Percentiles rank a stretch among this genome's conserved stretches.
phyloP scores from a whole-genome alignment of 1,140 invertebrate species.

The Drosophila arizonae region DNA sequence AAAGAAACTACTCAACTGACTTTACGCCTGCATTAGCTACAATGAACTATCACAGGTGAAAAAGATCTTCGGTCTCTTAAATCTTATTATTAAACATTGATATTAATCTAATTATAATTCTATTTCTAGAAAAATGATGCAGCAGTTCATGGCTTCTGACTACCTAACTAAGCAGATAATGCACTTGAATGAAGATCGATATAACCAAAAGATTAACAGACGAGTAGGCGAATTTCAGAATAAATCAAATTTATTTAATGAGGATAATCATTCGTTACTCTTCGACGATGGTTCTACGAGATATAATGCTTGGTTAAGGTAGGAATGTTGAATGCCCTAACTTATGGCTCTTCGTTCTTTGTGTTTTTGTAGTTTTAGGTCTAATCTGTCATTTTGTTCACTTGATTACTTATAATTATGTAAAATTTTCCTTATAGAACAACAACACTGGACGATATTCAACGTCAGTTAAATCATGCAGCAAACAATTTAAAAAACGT shows the following conservation, averaged over 20 bases:
- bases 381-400: background rate
- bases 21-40: constrained; percentile 11
- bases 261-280: constrained; percentile 24
- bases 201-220: constrained; percentile 10
- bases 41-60: constrained; percentile 39
- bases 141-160: constrained; percentile 46
- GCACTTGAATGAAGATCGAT: background rate
- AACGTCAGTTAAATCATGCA: constrained; percentile 22
- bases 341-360: no score
- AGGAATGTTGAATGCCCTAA: background rate
- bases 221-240: constrained; percentile 28
- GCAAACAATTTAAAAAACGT: background rate
- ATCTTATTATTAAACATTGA: background rate
- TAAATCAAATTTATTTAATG: background rate
- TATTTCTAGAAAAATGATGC: constrained; percentile 51
- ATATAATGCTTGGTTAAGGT: constrained; percentile 47
- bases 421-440: constrained; percentile 23
- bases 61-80: no score
- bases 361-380: background rate
- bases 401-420: background rate
- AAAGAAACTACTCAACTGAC: constrained; percentile 1
- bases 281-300: constrained; percentile 46
- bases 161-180: constrained; percentile 49
- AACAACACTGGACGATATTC: constrained; percentile 51
- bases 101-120: background rate